phyloP scores from a whole-genome alignment of 2,113 vertebrate genomes.

The Cardinalis cardinalis region DNA sequence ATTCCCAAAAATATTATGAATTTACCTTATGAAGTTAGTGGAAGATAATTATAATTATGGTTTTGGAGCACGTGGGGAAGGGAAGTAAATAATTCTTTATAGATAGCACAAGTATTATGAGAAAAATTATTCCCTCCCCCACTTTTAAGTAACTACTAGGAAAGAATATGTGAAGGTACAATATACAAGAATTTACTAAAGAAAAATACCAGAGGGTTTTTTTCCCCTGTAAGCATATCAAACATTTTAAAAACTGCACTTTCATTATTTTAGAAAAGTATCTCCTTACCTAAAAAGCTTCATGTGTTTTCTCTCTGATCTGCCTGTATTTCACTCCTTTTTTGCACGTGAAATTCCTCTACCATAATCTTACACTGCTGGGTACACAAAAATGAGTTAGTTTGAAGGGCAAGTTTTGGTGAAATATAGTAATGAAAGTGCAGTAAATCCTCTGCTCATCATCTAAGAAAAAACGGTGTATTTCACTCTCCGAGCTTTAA shows the following conservation, averaged over 20 bases:
- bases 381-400: background rate
- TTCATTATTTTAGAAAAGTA: background rate
- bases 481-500: background rate
- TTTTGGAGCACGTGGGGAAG: background rate
- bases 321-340: background rate
- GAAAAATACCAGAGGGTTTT: background rate
- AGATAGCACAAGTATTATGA: background rate
- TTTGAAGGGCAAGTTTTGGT: background rate
- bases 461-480: background rate
- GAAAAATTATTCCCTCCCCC: accelerated
- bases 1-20: background rate
- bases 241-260: background rate
- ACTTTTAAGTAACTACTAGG: background rate
- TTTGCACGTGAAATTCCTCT: background rate
- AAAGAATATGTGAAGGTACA: background rate
- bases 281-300: background rate
- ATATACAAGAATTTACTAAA: background rate
- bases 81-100: background rate
- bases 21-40: background rate
- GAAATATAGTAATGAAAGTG: background rate
- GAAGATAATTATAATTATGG: background rate
- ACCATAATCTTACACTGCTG: background rate
- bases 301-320: background rate
- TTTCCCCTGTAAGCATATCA: background rate
- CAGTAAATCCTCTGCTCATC: background rate